A percentile compares a stretch with the other conserved stretches of the same genome.
Conservation (phyloP, 2,113 vertebrate species). For the Ceyx melanurus region DNA sequence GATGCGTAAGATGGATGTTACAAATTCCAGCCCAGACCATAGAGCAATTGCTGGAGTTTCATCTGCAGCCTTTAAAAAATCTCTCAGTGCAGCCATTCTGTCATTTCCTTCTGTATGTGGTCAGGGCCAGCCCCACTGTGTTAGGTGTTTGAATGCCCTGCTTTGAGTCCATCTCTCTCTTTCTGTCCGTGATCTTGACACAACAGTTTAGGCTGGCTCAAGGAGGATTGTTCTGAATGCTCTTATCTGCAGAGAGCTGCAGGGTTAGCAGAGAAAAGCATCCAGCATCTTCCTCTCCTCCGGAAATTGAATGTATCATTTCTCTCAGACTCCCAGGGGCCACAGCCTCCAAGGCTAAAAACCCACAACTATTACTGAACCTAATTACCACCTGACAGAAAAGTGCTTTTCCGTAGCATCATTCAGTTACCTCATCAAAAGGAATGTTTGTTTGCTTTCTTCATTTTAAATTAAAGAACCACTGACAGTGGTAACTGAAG, state of each 20-base stretch:
- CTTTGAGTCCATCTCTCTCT: slow-evolving; percentile 16
- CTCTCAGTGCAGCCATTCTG: not conserved
- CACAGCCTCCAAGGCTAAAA: slow-evolving; percentile 57
- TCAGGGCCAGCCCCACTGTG: not conserved
- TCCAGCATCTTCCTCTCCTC: slow-evolving; percentile 54
- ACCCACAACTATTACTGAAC: slow-evolving; percentile 58
- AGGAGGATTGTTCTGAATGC: slow-evolving; percentile 51
- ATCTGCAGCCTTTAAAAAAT: slow-evolving; percentile 22
- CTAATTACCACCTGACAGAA: slow-evolving; percentile 68
- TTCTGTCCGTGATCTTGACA: slow-evolving; percentile 17
- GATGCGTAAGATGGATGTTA: not conserved
- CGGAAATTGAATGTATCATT: slow-evolving; percentile 58
- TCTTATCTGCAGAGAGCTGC: slow-evolving; percentile 61
- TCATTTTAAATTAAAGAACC: slow-evolving; percentile 55
- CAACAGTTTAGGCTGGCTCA: slow-evolving; percentile 38
- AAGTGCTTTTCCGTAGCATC: slow-evolving; percentile 43
- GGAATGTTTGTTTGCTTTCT: slow-evolving; percentile 60
- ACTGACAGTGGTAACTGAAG: slow-evolving; percentile 52
- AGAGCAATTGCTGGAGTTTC: not conserved
- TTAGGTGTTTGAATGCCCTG: not conserved
- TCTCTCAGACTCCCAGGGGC: slow-evolving; percentile 56
- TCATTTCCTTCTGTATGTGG: not conserved
- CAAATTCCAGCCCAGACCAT: not conserved
- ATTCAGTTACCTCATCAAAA: slow-evolving; percentile 60
- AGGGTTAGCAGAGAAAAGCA: slow-evolving; percentile 54